Evolutionary conservation across 2,888 invertebrate species (phyloP), one percentile per base, ranked within the genome.

Genomic region (Drepana falcataria): DNA sequence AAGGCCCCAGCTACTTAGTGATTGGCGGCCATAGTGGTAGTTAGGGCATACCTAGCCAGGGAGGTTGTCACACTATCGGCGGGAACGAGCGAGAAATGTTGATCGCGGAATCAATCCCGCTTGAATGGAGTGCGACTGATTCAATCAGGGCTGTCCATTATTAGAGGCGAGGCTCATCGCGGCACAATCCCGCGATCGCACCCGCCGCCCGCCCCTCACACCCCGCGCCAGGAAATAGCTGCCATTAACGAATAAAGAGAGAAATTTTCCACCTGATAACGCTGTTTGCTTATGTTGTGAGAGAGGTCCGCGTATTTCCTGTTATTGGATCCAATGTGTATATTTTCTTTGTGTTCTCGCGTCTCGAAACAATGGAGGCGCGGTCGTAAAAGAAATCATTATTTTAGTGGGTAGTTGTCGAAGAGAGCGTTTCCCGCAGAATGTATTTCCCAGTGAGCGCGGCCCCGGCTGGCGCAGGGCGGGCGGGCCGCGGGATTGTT

Each of bases 71-170:
- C 65, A 65, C 65, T 59, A 68, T 61, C 64, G 57, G 60, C 65
- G 69, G 67, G 69, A 71, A 65, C 60, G 60, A 52, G 53, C 58
- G 59, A 66, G 67, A 68, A 72, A 74, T 71, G 66, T 75, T 73
- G 78, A 80, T 80, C 73, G 68, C 59, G 63, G 68, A 75, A 81
- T 79, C 81, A 75, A 81, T 82, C 75, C 67, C 61, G 71, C 65
- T 56, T 80, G 78, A 85, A 83, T 81, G 75, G 81, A 73, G 73
- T 66, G 74, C 75, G 68, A 73, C 75, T 78, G 81, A 84, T 85
- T 81, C 81, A 83, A 85, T 85, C 84, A 80, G 65, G 58, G 69
- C 63, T 74, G 78, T 75, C 84, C 79, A 84, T 85, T 84, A 83
- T 76, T 71, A 72, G 58, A 69, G 69, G 78, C 76, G 78, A 77